These are phyloP conservation scores for Leptinotarsa rubiginosa DNA, from an alignment of 2,888 invertebrate genomes.

Conservation along the genomic window DNA sequence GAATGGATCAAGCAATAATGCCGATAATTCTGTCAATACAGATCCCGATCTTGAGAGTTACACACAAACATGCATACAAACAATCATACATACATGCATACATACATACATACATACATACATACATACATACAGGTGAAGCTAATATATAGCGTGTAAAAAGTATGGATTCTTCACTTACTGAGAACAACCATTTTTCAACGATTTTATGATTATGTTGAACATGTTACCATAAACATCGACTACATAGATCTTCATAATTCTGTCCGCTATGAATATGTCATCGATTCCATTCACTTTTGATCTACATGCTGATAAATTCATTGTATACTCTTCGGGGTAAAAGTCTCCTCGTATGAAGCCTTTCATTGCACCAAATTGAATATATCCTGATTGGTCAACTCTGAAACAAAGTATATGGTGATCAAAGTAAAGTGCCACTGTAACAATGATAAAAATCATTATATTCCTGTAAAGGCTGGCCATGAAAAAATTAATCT, in stretches of 20 bases:
- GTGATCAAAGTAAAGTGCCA: too few species aligned
- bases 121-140: too few species aligned
- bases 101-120: too few species aligned
- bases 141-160: too few species aligned
- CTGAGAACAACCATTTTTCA: constrained; percentile 70
- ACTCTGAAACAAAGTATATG: constrained; percentile 51
- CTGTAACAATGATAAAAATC: too few species aligned
- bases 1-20: too few species aligned
- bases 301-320: constrained; percentile 67
- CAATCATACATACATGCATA: too few species aligned
- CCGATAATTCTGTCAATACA: too few species aligned
- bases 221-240: constrained; percentile 72
- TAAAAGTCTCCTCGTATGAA: constrained; percentile 68
- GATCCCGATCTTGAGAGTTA: too few species aligned
- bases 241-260: constrained; percentile 57
- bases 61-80: too few species aligned
- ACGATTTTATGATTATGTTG: constrained; percentile 69
- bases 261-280: constrained; percentile 50
- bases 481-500: too few species aligned
- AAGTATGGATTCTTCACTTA: constrained; percentile 61
- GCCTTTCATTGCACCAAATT: constrained; percentile 75
- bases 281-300: constrained; percentile 55
- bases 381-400: constrained; percentile 69
- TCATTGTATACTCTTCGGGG: constrained; percentile 64
- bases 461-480: too few species aligned